Evolutionary conservation across 35 echinoderm and acorn worm species (phyloP), one percentile per base, ranked within the genome.

Genomic region (Amphiura filiformis): DNA sequence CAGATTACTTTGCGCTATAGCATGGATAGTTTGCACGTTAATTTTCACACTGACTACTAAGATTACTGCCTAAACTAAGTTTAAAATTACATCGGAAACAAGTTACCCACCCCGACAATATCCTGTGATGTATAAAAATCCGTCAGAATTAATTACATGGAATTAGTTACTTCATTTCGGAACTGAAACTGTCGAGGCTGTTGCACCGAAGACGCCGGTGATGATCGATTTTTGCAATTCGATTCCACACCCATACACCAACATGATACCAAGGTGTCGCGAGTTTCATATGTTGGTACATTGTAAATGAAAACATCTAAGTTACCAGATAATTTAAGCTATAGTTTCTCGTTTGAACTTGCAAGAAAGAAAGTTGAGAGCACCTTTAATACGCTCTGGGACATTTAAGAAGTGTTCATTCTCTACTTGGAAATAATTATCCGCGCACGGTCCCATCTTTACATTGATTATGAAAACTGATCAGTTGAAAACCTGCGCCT

Each of bases 381-480:
- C 61, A 70, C 61, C 61, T 70, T 70, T 70, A 70, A 70, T 70
- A 70, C 61, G 28, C 28, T 70, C 61, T 15, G 15, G 61, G 61
- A 70, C 28, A 70, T 70, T 70, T 70, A 70, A 70, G 61, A 70
- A 18, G 61, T 70, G 61, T 70, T 70, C 61, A 70, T 70, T 70
- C 61, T 70, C 61, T 26, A n/a, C 44, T 70, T 70, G 61, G 61
- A 70, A 70, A 70, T 70, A 70, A 70, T 70, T 70, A 70, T 70
- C 61, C 61, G 4, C 28, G 26, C 61, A 70, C 28, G 17, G 28
- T 70, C 17, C 61, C 28, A 70, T 70, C 61, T 70, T 70, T 3
- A 70, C 61, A 70, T 70, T 30, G 61, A 70, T 70, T 70, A n/a
- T 70, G 61, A 70, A 70, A 70, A 70, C 61, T n/a, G 61, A 70